Conservation (phyloP, 2,888 invertebrate species). For the Tethea ocularis region DNA sequence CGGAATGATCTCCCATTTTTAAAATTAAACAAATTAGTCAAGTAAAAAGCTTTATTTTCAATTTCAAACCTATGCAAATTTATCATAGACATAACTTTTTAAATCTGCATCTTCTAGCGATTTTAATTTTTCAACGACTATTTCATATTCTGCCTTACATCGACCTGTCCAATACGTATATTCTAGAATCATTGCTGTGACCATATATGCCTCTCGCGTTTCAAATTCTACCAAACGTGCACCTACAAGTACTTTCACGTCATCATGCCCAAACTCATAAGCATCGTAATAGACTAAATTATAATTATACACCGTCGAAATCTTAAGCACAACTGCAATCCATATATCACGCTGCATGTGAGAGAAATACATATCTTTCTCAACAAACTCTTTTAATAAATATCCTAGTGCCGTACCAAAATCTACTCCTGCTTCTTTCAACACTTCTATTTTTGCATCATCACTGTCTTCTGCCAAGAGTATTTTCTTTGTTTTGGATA, state of each 20-base stretch:
- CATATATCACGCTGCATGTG: constrained; percentile 1
- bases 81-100: neutral
- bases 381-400: neutral
- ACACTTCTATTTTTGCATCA: neutral
- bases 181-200: neutral
- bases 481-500: neutral
- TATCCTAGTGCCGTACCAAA: neutral
- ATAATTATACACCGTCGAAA: neutral
- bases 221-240: neutral
- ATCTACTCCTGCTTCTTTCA: neutral
- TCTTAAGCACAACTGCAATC: neutral
- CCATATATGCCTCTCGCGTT: neutral
- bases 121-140: neutral
- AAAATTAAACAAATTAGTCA: neutral
- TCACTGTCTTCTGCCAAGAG: neutral
- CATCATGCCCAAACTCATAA: neutral
- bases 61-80: neutral
- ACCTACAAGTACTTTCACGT: neutral
- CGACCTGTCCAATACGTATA: neutral
- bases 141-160: neutral
- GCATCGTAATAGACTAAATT: neutral
- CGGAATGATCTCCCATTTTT: neutral
- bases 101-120: neutral
- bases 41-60: neutral
- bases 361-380: neutral